Base-by-base conservation (phyloP, 2,888 invertebrate species). In the Endotricha flammealis region DNA sequence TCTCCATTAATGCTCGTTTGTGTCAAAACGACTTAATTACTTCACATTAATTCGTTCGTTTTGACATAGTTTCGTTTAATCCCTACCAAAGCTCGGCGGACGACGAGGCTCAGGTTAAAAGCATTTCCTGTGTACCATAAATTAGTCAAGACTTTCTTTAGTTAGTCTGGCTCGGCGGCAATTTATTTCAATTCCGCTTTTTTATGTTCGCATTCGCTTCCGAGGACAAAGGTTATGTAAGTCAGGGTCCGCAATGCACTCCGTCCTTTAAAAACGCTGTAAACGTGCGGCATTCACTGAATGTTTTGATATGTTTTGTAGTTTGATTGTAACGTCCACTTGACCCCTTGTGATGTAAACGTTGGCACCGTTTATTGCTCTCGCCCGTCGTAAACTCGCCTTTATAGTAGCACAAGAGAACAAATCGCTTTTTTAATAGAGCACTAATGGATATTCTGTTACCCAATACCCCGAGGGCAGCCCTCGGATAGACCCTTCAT, bases 11-110 rank as follows among this genome's bases (percentile, higher is more conserved):
- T 63, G 72, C 70, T 68, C 66, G 69, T 70, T 70, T 67, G 59
- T 69, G 70, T 75, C 73, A 73, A 75, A 79, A 79, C 65, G 69
- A 70, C 72, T 78, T 77, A 76, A 79, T 79, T 76, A 72, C 68
- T 65, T 67, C 54, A 65, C 62, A 64, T 65, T 68, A 69, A 71
- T 71, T 69, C 64, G 51, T 65, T 67, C 22, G 27, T 33, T 32
- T 60, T 58, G 59, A 62, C 61, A 58, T 62, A 51, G 48, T 59
- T 63, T 59, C 59, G 59, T 63, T 64, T 65, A 68, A 71, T 67
- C 56, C 57, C 53, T 39, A 53, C 50, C 46, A 55, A 57, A 61
- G 53, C 50, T 32, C 24, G 7, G 6, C 27, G 12, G 11, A 12
- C 8, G 12, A 27, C 8, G 12, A 12, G 12, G 27, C 12, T 27